phyloP scores from a whole-genome alignment of 1,140 invertebrate genomes.

The Lepidurus arcticus region DNA sequence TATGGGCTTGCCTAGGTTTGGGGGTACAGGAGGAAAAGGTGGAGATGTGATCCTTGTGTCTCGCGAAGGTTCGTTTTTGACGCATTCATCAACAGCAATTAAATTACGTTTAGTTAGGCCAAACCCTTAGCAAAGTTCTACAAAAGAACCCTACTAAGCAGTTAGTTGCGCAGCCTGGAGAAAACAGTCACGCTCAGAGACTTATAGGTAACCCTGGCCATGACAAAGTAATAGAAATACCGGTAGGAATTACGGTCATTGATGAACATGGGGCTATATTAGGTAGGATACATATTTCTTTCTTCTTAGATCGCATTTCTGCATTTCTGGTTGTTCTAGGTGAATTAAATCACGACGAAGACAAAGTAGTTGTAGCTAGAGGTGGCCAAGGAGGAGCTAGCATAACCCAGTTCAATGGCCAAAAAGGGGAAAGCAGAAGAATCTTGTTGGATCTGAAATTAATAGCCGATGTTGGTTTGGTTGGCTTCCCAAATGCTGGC shows the following conservation, averaged over 20 bases:
- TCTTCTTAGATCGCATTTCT: background rate
- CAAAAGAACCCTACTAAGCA: conserved; percentile 52
- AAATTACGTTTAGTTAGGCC: conserved; percentile 35
- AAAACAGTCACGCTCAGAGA: conserved; percentile 61
- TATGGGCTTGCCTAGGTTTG: conserved; percentile 67
- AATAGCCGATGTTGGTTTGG: conserved; percentile 83
- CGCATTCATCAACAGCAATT: background rate
- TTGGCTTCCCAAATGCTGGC: conserved; percentile 92
- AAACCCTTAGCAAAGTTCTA: conserved; percentile 54
- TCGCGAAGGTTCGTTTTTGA: conserved; percentile 48
- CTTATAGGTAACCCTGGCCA: conserved; percentile 67
- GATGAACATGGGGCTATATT: conserved; percentile 55
- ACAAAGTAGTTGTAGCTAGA: conserved; percentile 61
- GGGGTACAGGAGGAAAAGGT: conserved; percentile 77
- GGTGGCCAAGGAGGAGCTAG: conserved; percentile 69
- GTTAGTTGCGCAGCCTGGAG: conserved; percentile 58
- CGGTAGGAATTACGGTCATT: conserved; percentile 68
- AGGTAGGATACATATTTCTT: conserved; percentile 45
- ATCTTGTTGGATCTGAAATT: conserved; percentile 77
- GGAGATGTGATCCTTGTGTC: conserved; percentile 70
- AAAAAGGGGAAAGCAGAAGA: conserved; percentile 58
- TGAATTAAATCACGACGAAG: conserved; percentile 64
- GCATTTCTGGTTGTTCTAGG: conserved; percentile 46
- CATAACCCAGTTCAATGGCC: conserved; percentile 64
- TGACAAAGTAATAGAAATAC: conserved; percentile 65